Conservation (phyloP, 2,888 invertebrate genomes). For the Orchesella flavescens region DNA sequence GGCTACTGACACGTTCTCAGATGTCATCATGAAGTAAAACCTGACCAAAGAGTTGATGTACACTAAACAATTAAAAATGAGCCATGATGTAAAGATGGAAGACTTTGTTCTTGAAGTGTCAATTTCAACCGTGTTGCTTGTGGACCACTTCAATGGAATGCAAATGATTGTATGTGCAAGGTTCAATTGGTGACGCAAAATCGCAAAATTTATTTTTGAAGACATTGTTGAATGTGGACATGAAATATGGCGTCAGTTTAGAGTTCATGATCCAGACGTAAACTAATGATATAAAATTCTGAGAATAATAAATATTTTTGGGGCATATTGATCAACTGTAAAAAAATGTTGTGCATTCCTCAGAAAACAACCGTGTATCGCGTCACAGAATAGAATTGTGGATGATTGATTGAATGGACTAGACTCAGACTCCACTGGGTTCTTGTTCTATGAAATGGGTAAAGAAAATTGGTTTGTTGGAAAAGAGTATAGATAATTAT, state of each 20-base stretch:
- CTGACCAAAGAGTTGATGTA: not conserved
- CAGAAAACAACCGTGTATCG: no score
- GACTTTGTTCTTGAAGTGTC: not conserved
- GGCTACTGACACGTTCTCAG: not conserved
- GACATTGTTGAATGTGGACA: slow-evolving; percentile 5
- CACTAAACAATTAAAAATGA: not conserved
- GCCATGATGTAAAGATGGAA: not conserved
- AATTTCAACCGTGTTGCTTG: not conserved
- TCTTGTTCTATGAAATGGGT: no score
- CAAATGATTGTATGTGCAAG: not conserved
- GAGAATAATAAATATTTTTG: no score
- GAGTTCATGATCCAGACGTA: no score
- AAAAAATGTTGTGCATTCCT: no score
- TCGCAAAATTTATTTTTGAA: slow-evolving; percentile 11
- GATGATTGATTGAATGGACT: no score
- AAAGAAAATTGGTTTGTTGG: no score
- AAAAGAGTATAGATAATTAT: no score
- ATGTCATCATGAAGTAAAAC: not conserved
- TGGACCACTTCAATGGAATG: slow-evolving; percentile 23
- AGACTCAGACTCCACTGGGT: no score
- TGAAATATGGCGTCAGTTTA: not conserved
- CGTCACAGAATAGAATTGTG: no score
- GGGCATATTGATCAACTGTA: no score
- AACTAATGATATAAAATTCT: no score
- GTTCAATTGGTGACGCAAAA: not conserved